Evolutionary conservation across 2,888 invertebrate species (phyloP), one percentile per base, ranked within the genome.

Genomic region (Dasysyrphus tricinctus): DNA sequence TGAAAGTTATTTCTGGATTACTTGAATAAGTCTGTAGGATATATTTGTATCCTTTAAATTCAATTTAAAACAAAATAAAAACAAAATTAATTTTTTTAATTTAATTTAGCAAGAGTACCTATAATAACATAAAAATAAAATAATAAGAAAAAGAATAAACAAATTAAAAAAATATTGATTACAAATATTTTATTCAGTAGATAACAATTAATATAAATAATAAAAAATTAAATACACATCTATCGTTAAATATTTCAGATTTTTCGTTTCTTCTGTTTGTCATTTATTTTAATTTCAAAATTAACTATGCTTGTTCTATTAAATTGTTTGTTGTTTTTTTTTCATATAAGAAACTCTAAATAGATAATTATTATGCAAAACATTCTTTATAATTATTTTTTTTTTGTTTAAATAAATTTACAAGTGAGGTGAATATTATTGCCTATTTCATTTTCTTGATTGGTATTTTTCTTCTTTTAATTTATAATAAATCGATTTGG

Each of bases 161-260:
- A 29, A 70, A 54, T n/a, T 59, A n/a, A 65, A 65, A 63, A 63
- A 47, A 14, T 9, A 34, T 16, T 72, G 65, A 70, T 80, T 79
- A 67, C 80, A 76, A 37, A 61, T 76, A 37, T 65, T 81, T 85
- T 86, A 86, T 78, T 86, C 81, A 86, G 86, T 81, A 86, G 81
- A 81, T 86, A 86, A 86, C 86, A 86, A 86, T 86, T 65, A 70
- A 86, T 81, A 86, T 78, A 81, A 81, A 81, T 86, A 85, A 85
- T 85, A 39, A 59, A 39, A 78, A 74, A 74, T 78, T 74, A 74
- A 74, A 78, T 78, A 78, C 70, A 81, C 56, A 75, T 74, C 78
- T 86, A 81, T 85, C 80, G 80, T 69, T 77, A 56, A 47, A 77
- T 77, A 63, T 81, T 81, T 86, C 81, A 74, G 61, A 72, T 69